Base-by-base conservation (phyloP, 1,140 invertebrate genomes). In the Drosophila mauritiana region DNA sequence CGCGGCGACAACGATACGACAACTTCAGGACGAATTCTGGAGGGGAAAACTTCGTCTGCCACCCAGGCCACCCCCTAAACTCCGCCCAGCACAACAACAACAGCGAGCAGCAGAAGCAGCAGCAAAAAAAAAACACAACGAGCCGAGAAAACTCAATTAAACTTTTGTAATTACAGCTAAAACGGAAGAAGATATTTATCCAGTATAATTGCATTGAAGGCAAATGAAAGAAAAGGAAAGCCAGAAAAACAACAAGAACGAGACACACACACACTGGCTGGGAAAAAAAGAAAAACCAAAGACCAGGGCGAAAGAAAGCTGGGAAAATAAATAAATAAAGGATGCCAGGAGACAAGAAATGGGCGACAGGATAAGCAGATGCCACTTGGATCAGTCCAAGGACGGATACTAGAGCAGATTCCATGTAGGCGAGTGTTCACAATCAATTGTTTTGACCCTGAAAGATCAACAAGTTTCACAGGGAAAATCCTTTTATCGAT, bases 161-260 rank as follows among this genome's bases (percentile, higher is more conserved):
- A 91, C 90, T 91, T 91, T 91, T 91, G 90, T 91, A 91, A 91
- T 91, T 91, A 91, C 90, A 91, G 90, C 90, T 91, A 91, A 91
- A 91, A 91, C 90, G 89, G 84, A 91, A 90, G 82, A 91, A 91
- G 89, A 91, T 91, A 91, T 91, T 91, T 91, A 91, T 91, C 90
- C 90, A 91, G 90, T 85, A 91, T 91, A 91, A 91, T 91, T 91
- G 90, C 90, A 91, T 91, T 91, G 90, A 91, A 91, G 83, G 85
- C 90, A 88, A 91, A 91, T 83, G 84, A 91, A 89, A 89, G 80
- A 89, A 88, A 80, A 83, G 64, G 56, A 78, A 68, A 73, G 56
- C 52, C 40, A 22, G 42, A 46, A 40, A 59, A 49, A 62, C 55
- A 59, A 58, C 58, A 49, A 27, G 22, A 46, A 53, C 54, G 40